Percentiles rank a stretch among this genome's conserved stretches.
Conservation (phyloP, 2,113 vertebrate genomes). For the Chloropsis cyanopogon region DNA sequence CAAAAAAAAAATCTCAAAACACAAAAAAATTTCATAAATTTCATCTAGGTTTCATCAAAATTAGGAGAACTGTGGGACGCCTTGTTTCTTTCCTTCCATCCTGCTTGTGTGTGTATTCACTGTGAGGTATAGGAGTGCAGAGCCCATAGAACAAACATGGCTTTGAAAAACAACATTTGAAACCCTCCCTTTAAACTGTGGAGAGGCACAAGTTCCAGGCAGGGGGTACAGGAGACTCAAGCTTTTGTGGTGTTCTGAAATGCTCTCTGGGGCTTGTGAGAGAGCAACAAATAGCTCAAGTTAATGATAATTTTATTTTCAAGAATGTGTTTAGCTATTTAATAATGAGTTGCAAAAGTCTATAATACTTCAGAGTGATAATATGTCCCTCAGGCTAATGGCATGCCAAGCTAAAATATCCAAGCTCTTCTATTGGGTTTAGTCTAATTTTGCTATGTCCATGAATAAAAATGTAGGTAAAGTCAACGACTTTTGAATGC, state of each 20-base stretch:
- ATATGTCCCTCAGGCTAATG: background rate
- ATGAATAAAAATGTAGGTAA: background rate
- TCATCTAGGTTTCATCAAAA: background rate
- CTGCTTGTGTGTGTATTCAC: background rate
- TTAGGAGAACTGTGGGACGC: background rate
- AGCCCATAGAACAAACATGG: background rate
- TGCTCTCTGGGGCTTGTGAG: background rate
- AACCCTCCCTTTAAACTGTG: background rate
- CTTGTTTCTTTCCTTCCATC: background rate
- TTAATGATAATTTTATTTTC: background rate
- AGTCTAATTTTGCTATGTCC: background rate
- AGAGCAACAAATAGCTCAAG: background rate
- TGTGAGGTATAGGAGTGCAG: background rate
- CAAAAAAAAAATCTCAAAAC: background rate
- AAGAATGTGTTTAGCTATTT: background rate
- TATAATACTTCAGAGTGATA: background rate
- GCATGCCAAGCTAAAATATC: background rate
- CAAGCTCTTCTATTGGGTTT: background rate
- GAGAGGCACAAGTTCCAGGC: background rate
- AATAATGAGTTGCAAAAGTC: background rate
- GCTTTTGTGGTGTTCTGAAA: background rate
- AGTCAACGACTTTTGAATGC: background rate
- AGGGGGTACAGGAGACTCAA: accelerated
- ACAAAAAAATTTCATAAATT: background rate
- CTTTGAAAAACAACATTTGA: background rate